Conservation (phyloP, 92 coral and sea anemone genomes). For the Desmophyllum pertusum region DNA sequence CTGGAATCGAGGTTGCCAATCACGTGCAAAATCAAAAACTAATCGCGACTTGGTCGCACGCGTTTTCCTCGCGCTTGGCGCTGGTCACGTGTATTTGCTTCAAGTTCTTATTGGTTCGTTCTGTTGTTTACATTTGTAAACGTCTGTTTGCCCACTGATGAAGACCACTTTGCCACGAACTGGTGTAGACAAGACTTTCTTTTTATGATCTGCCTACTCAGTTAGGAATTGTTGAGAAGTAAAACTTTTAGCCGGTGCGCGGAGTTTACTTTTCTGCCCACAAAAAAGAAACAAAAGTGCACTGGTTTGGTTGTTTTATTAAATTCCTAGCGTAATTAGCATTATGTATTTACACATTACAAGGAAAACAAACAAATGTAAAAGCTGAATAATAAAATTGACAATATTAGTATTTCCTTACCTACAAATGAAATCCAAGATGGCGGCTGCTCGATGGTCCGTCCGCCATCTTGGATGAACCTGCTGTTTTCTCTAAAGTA, state of each 20-base stretch:
- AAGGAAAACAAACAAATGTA: background rate
- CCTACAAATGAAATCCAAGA: background rate
- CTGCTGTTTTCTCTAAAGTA: background rate
- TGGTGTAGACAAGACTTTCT: no score
- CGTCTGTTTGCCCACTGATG: no score
- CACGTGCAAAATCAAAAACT: no score
- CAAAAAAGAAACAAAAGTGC: background rate
- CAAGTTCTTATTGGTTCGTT: no score
- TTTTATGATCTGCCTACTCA: no score
- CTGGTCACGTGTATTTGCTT: no score
- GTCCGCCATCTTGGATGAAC: background rate
- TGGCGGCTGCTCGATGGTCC: background rate
- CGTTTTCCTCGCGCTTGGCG: no score
- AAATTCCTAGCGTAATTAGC: background rate
- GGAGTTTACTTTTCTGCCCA: background rate
- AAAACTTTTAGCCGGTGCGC: background rate
- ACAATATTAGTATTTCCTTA: background rate
- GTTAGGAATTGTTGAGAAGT: no score
- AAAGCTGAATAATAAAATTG: background rate
- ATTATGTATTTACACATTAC: background rate
- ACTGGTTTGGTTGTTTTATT: background rate
- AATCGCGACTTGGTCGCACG: no score
- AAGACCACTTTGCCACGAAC: no score
- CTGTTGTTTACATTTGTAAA: no score
- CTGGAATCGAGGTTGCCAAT: no score